phyloP scores from a whole-genome alignment of 2,797 vertebrate species.

The Protonibea diacanthus region DNA sequence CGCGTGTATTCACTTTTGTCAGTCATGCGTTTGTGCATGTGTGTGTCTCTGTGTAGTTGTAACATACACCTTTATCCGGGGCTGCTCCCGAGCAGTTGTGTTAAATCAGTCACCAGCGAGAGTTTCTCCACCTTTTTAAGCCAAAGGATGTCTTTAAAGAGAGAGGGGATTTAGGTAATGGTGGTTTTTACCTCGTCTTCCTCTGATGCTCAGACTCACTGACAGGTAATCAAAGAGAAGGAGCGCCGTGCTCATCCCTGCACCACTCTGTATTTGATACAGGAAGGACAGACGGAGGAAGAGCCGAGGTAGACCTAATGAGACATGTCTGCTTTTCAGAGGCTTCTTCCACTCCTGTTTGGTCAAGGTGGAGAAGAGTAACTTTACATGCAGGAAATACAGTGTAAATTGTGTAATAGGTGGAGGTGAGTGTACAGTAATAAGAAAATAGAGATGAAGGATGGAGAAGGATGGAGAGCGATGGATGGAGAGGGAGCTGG shows the following conservation, averaged over 20 bases:
- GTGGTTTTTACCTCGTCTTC: slow-evolving; percentile 67
- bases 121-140: slow-evolving; percentile 54
- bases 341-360: slow-evolving; percentile 32
- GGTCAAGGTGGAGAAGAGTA: slow-evolving; percentile 31
- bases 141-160: slow-evolving; percentile 56
- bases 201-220: slow-evolving; percentile 63
- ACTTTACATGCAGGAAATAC: slow-evolving; percentile 20
- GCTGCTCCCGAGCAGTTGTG: slow-evolving; percentile 31
- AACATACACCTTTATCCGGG: slow-evolving; percentile 42
- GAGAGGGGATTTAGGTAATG: slow-evolving; percentile 70
- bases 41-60: slow-evolving; percentile 31
- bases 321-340: slow-evolving; percentile 52
- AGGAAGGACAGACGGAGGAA: slow-evolving; percentile 66
- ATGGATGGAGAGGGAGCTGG: slow-evolving; percentile 57
- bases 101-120: slow-evolving; percentile 48
- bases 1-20: slow-evolving; percentile 46
- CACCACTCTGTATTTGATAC: slow-evolving; percentile 69
- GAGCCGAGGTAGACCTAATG: slow-evolving; percentile 56
- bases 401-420: slow-evolving; percentile 15
- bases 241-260: slow-evolving; percentile 60
- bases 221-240: slow-evolving; percentile 78
- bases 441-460: slow-evolving; percentile 29
- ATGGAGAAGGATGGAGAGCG: slow-evolving; percentile 49
- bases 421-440: slow-evolving; percentile 44
- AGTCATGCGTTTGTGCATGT: slow-evolving; percentile 35